phyloP scores from a whole-genome alignment of 2,888 invertebrate genomes.

The Dysmachus trigonus region DNA sequence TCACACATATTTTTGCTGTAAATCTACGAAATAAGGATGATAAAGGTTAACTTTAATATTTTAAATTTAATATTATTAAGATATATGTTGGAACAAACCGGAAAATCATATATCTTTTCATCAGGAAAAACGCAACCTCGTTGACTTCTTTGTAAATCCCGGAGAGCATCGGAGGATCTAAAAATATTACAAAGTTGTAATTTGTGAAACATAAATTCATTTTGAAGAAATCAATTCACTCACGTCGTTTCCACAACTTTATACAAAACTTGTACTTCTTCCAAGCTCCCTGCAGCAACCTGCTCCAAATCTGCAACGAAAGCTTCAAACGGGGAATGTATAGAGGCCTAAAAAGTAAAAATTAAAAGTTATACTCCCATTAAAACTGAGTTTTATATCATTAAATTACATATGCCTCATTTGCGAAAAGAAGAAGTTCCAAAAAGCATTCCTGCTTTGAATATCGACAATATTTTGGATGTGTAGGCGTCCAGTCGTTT shows the following conservation, averaged over 20 bases:
- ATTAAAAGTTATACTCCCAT: not conserved
- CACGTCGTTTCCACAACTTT: slow-evolving; percentile 62
- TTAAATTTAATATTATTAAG: not conserved
- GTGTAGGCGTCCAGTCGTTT: slow-evolving; percentile 52
- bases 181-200: not conserved
- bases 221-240: slow-evolving; percentile 43
- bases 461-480: slow-evolving; percentile 55
- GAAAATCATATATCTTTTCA: not conserved
- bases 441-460: slow-evolving; percentile 61
- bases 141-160: not conserved
- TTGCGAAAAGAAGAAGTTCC: slow-evolving; percentile 60
- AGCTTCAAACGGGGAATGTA: slow-evolving; percentile 61
- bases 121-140: not conserved
- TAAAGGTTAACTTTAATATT: not conserved
- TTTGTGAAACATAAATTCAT: not conserved
- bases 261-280: slow-evolving; percentile 60
- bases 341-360: slow-evolving; percentile 55
- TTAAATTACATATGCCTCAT: slow-evolving; percentile 55
- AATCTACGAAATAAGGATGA: not conserved
- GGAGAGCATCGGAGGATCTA: not conserved
- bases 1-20: not conserved
- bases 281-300: slow-evolving; percentile 57
- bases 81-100: not conserved
- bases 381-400: not conserved
- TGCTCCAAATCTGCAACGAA: slow-evolving; percentile 55